Evolutionary conservation across 2,113 vertebrate genomes (phyloP).

Genomic region (Pholis gunnellus): DNA sequence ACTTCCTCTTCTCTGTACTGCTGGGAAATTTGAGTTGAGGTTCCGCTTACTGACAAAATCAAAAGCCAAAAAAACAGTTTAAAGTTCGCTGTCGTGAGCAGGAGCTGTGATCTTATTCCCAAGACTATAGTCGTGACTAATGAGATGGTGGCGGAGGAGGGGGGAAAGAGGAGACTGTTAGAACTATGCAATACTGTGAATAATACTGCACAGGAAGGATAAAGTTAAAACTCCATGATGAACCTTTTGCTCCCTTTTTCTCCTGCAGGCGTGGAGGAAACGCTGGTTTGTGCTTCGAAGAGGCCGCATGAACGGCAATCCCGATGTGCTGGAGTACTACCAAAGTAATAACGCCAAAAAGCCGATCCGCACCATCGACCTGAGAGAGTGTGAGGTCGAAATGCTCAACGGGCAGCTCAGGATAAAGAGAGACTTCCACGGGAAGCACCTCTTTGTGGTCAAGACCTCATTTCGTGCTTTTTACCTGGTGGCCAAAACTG

Average conservation of each 20-base stretch:
- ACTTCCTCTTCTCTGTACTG: constrained; percentile 87
- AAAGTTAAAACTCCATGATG: background rate
- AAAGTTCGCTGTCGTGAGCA: constrained; percentile 34
- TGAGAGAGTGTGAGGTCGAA: constrained; percentile 93
- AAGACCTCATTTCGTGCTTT: constrained; percentile 93
- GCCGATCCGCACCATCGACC: constrained; percentile 94
- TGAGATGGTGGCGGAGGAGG: background rate
- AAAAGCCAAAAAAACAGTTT: constrained; percentile 62
- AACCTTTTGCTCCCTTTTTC: constrained; percentile 14
- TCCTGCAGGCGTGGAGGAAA: constrained; percentile 92
- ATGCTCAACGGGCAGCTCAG: constrained; percentile 87
- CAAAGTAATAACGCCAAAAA: constrained; percentile 91
- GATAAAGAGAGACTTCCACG: constrained; percentile 91
- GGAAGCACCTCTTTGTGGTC: constrained; percentile 94
- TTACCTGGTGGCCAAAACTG: constrained; percentile 97
- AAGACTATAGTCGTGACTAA: constrained; percentile 49
- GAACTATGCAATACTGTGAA: constrained; percentile 13
- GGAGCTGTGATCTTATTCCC: constrained; percentile 36
- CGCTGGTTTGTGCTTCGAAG: constrained; percentile 97
- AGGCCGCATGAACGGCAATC: constrained; percentile 95
- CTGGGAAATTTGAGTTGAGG: constrained; percentile 83
- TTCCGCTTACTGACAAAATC: constrained; percentile 79
- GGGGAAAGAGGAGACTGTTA: background rate
- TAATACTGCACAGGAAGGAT: background rate
- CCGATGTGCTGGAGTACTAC: constrained; percentile 97